Base-by-base conservation (phyloP, 2,888 invertebrate species). In the Ypsolopha sequella region DNA sequence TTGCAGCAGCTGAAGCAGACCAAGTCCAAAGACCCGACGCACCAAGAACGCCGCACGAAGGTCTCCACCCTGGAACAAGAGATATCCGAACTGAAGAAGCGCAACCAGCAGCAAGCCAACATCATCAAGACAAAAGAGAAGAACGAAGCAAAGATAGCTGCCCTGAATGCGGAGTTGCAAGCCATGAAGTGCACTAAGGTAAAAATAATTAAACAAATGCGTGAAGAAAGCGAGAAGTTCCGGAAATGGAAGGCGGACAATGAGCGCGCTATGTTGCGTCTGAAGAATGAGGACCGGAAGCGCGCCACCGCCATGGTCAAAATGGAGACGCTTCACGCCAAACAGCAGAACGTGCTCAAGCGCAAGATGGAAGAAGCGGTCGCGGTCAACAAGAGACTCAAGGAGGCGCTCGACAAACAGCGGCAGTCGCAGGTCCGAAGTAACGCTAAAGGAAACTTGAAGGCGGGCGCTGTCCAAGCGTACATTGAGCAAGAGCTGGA, bases 351-450 rank as follows among this genome's bases (percentile, higher is more conserved):
- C 60, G 96, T 97, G 2, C 88, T 95, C 7, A 94, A 93, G 61
- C 88, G 96, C 38, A 96, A 96, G 76, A 92, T 96, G 70, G 96
- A 97, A 74, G 95, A 96, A 74, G 95, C 95, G 0, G 90, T 92
- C 36, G 94, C 95, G 0, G 91, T 94, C 9, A 96, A 95, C 60
- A 95, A 93, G 71, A 82, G 95, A 51, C 86, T 95, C 3, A 94
- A 94, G 87, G 91, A 91, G 63, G 91, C 91, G 0, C 63, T 93
- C 14, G 90, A 91, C 1, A 70, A 89, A 9, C 90, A 92, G 58
- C 90, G 90, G 63, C 80, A 79, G 41, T 87, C 88, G 0, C 88
- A 88, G 36, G 82, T 86, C 71, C 84, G 86, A 50, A 81, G 88
- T 10, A 79, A 76, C 55, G 85, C 85, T 1, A 82, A 88, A 43